Conservation (phyloP, 2,888 invertebrate genomes). For the Zhuqinia jingwanae region DNA sequence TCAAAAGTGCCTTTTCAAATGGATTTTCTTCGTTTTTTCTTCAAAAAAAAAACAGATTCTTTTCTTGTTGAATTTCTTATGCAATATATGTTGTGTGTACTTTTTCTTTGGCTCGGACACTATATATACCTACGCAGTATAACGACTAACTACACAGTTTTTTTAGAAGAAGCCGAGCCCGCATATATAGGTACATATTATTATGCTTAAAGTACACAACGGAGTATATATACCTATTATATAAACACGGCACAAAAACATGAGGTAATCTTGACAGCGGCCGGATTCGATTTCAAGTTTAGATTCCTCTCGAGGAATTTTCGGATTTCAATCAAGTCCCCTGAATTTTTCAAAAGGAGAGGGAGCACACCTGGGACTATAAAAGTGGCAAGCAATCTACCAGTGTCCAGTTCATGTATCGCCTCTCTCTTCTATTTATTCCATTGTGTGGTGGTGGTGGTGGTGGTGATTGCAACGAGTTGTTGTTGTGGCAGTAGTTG, state of each 20-base stretch:
- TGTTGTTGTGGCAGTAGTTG: slow-evolving; percentile 25
- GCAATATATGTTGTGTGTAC: background rate
- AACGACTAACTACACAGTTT: slow-evolving; percentile 14
- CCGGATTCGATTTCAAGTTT: slow-evolving; percentile 70
- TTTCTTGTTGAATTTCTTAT: slow-evolving; percentile 3
- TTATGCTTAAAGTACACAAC: background rate
- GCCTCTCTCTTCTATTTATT: slow-evolving; percentile 18
- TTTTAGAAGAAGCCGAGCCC: slow-evolving; percentile 25
- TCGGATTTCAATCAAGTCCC: slow-evolving; percentile 74
- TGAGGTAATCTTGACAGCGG: slow-evolving; percentile 71
- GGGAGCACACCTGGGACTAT: slow-evolving; percentile 73
- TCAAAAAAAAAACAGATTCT: background rate
- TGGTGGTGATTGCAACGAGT: slow-evolving; percentile 36
- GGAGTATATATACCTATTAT: background rate
- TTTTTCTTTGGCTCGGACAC: slow-evolving; percentile 6
- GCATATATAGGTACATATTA: no score
- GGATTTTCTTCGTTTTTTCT: background rate
- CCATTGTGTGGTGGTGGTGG: slow-evolving; percentile 37
- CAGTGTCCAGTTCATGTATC: slow-evolving; percentile 64
- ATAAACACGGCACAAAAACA: slow-evolving; percentile 9
- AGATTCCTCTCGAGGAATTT: slow-evolving; percentile 74
- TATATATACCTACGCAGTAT: background rate
- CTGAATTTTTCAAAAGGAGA: slow-evolving; percentile 72
- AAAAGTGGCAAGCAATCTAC: slow-evolving; percentile 72
- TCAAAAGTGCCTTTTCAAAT: background rate